These are phyloP conservation scores for Pyxicephalus adspersus DNA, from an alignment of 2,113 vertebrate species.

Conservation along the genomic window DNA sequence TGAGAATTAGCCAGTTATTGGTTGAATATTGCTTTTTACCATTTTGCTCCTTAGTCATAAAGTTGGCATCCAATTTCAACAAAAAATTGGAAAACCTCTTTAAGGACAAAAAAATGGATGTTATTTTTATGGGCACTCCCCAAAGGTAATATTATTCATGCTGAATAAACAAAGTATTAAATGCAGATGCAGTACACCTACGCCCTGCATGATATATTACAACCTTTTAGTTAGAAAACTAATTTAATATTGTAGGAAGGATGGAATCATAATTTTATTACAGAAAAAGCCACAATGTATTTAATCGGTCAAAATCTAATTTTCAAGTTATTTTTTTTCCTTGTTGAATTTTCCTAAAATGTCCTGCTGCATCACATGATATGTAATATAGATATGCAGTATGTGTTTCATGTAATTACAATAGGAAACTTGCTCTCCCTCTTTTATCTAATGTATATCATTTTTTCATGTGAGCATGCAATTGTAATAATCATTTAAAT, in stretches of 20 bases:
- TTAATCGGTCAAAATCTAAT: constrained; percentile 17
- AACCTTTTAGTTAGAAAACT: neutral
- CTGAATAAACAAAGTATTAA: neutral
- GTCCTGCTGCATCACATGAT: neutral
- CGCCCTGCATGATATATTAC: neutral
- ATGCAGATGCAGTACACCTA: neutral
- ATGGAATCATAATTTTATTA: constrained; percentile 5
- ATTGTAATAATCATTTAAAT: too few relatives aligned
- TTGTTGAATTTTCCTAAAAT: constrained; percentile 17
- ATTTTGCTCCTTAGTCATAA: too few relatives aligned
- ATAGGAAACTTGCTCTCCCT: neutral
- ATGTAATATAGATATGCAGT: neutral
- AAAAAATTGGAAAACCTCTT: too few relatives aligned
- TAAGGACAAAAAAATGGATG: too few relatives aligned
- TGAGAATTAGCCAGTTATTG: too few relatives aligned
- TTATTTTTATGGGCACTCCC: neutral
- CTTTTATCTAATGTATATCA: too few relatives aligned
- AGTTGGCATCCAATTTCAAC: too few relatives aligned
- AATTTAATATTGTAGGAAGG: constrained; percentile 13
- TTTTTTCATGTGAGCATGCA: too few relatives aligned
- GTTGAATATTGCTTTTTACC: too few relatives aligned
- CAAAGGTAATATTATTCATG: neutral
- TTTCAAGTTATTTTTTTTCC: constrained; percentile 12
- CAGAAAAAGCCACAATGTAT: constrained; percentile 4
- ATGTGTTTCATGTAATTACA: neutral